These are phyloP conservation scores for Leuciscus waleckii DNA, from an alignment of 2,797 vertebrate genomes.

Conservation along the genomic window DNA sequence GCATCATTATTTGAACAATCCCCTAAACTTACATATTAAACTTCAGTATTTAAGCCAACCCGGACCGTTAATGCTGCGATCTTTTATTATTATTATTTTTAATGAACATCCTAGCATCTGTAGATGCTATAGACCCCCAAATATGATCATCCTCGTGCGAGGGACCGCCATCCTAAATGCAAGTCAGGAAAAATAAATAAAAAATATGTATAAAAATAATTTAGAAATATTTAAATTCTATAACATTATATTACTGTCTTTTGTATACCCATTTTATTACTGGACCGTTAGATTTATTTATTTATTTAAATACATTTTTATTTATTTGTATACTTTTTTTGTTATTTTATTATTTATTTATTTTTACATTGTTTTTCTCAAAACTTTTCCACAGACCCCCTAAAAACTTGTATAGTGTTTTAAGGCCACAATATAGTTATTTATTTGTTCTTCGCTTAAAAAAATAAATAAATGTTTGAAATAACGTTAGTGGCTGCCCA, in stretches of 20 bases:
- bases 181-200: not conserved
- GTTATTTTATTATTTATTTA: not conserved
- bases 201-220: not conserved
- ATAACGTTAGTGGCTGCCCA: not conserved
- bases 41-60: not conserved
- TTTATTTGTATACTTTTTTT: not conserved
- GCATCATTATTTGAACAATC: not conserved
- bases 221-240: not conserved
- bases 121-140: not conserved
- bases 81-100: not conserved
- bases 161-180: not conserved
- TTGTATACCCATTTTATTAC: not conserved
- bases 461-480: not conserved
- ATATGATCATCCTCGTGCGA: not conserved
- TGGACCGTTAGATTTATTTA: not conserved
- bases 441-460: not conserved
- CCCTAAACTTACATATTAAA: not conserved
- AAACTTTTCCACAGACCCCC: not conserved
- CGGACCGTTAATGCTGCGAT: not conserved
- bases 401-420: not conserved
- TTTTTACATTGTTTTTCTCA: not conserved
- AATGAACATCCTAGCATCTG: not conserved
- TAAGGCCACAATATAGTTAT: not conserved
- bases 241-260: not conserved
- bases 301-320: not conserved